Evolutionary conservation across 2,113 vertebrate genomes (phyloP), one percentile per base, ranked within the genome.

Genomic region (Plecturocebus donacophilus): DNA sequence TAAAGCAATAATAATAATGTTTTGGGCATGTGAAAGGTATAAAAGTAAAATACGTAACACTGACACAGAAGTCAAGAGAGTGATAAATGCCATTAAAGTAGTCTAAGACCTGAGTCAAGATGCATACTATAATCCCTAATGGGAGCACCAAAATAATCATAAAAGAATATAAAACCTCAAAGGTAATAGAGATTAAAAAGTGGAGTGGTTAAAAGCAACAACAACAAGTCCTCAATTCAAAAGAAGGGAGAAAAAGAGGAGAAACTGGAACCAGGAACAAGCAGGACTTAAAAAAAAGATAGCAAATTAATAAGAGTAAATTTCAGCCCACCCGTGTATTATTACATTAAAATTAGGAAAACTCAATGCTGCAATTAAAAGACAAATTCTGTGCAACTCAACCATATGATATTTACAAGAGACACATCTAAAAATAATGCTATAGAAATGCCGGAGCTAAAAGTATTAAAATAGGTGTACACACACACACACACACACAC

Each of bases 281-380:
- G 30, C 19, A 35, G n/a, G 23, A 77, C 56, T 82, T 82, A 47
- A 93, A 71, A 93, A 11, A 76, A 79, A 80, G 21, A 40, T 19
- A 83, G 54, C 8, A 81, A 97, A 27, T 40, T 85, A 91, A 32
- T 75, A 85, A 81, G 21, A 42, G 13, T 45, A 66, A 47, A 88
- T 38, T 92, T 96, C 47, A 94, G 82, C 20, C 13, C 10, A 91
- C 40, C 14, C 38, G 6, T 71, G 10, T 25, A 4, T 54, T 81
- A 80, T 81, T 49, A 70, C 42, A 82, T 58, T 42, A 93, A 90
- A 95, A 93, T 61, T 80, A 54, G 56, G 8, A 70, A 23, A 92
- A 94, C 17, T 54, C 88, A 95, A 84, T 49, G 40, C 5, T 90
- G 16, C 47, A 95, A 76, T 66, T 77, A 79, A 95, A 87, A 75